A percentile compares a stretch with the other conserved stretches of the same genome.
These are phyloP conservation scores for Fulica atra DNA, from an alignment of 2,113 vertebrate species.

Conservation along the genomic window DNA sequence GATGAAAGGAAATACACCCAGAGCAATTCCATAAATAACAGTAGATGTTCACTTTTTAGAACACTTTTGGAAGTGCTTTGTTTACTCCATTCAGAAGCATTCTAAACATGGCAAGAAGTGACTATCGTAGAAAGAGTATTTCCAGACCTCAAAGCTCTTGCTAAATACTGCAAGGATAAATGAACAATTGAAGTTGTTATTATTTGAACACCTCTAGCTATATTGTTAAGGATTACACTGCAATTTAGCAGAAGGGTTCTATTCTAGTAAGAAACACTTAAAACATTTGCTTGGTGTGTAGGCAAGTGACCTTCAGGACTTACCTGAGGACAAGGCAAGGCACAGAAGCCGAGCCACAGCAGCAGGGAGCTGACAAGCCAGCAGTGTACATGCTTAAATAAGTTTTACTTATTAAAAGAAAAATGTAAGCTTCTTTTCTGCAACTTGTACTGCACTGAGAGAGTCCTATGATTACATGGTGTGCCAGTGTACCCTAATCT, in stretches of 20 bases:
- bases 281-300: background rate
- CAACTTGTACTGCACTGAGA: background rate
- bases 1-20: background rate
- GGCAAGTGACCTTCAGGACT: background rate
- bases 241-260: background rate
- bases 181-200: background rate
- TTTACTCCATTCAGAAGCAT: background rate
- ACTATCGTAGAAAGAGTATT: background rate
- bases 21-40: background rate
- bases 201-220: background rate
- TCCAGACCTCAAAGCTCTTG: background rate
- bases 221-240: background rate
- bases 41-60: background rate
- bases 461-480: background rate
- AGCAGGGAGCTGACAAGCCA: background rate
- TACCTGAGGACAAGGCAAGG: background rate
- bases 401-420: background rate
- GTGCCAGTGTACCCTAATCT: background rate
- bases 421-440: conserved; percentile 9
- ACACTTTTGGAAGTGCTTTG: background rate
- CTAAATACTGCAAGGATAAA: background rate
- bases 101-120: background rate
- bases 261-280: background rate
- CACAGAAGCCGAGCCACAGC: background rate
- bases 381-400: background rate